These are phyloP conservation scores for Monarcha castaneiventris DNA, from an alignment of 2,113 vertebrate species.

Conservation along the genomic window DNA sequence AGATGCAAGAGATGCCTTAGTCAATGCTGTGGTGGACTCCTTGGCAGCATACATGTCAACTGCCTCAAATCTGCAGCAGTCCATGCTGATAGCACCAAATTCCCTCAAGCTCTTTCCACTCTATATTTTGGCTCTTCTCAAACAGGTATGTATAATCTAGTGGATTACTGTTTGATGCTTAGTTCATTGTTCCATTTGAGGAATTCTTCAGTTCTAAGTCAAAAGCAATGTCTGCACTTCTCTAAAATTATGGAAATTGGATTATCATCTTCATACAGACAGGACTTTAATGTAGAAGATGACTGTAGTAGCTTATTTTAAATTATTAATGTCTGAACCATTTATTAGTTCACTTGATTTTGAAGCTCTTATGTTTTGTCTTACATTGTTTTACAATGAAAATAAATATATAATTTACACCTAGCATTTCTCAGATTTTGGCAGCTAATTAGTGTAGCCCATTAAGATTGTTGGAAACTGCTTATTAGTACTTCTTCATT, in stretches of 20 bases:
- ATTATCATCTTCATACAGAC: neutral
- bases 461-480: neutral
- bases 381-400: neutral
- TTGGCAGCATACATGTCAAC: slow-evolving; percentile 83
- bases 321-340: neutral
- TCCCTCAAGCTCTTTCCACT: slow-evolving; percentile 89
- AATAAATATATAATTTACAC: neutral
- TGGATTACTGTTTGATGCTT: neutral
- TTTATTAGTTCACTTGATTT: neutral
- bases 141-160: slow-evolving; percentile 79
- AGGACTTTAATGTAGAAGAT: neutral
- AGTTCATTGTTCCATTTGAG: neutral
- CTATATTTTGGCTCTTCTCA: slow-evolving; percentile 91
- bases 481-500: neutral
- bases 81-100: slow-evolving; percentile 81
- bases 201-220: neutral
- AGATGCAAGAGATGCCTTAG: slow-evolving; percentile 91
- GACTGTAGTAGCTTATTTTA: neutral
- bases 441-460: neutral
- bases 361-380: neutral
- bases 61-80: slow-evolving; percentile 86
- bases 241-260: neutral
- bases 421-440: neutral
- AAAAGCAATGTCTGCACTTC: neutral
- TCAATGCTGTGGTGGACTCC: slow-evolving; percentile 91